Evolutionary conservation across 2,797 vertebrate genomes (phyloP), one percentile per base, ranked within the genome.

Genomic region (Labeo calbasu): DNA sequence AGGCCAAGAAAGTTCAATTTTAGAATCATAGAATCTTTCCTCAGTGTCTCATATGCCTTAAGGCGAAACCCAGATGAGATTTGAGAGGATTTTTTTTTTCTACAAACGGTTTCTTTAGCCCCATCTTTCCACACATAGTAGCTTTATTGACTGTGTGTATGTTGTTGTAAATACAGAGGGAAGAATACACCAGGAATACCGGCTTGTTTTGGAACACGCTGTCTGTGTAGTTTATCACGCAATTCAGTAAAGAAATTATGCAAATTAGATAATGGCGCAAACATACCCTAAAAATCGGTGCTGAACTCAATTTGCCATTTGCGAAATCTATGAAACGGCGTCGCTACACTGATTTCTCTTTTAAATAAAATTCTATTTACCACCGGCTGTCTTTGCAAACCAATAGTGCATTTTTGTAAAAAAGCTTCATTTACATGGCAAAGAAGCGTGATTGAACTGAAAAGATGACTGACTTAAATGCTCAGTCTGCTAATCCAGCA

Each of bases 301-400:
- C 57, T 78, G n/a, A 78, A 50, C 77, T 78, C 59, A 65, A 50
- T 78, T 78, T 59, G 19, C 53, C 55, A 21, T 43, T 77, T 63
- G 59, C 15, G 5, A 65, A 77, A 77, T 59, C 55, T 8, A 25
- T 3, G 4, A 14, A 36, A 43, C 21, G 3, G 12, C 32, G 10
- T 40, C 21, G 14, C 32, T 7, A 13, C 17, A 36, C 17, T 14
- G 0, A 32, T 75, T 36, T 75, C 50, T 40, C 5, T 76, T 76
- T 59, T 59, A 11, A 43, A 23, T 76, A 15, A 57, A 76, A 76
- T 10, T 55, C 2, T 59, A 32, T 57, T 76, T 59, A 76, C 53
- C 53, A 15, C 51, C 73, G 21, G 73, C 32, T 57, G 57, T 57
- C 73, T 76, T 76, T 14, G 2, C 11, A 36, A 40, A 32, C 6